Base-by-base conservation (phyloP, 2,888 invertebrate genomes). In the Empis stercorea region DNA sequence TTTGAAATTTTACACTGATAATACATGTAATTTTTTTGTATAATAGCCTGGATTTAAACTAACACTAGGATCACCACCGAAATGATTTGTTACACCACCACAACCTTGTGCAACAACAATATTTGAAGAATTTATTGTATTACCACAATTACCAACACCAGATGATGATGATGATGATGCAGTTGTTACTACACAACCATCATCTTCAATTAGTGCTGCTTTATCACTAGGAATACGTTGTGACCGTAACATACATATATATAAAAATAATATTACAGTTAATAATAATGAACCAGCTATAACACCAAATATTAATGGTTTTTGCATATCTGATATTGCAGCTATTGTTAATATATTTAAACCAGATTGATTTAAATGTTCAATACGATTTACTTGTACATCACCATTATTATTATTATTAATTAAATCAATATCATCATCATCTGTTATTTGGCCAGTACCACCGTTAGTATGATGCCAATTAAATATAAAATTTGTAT, bases 251-350 rank as follows among this genome's bases (percentile, higher is more conserved):
- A 58, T 48, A 47, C 58, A 58, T 7, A 57, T 46, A 46, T 58
- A 59, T 30, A 57, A 50, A 13, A 57, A 46, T 3, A 61, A 48
- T 36, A 62, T 51, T 14, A 60, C 34, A 30, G 55, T 52, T 16
- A 62, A 48, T 46, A 61, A 49, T 27, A 59, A 46, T 7, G 56
- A 57, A 23, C 59, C 61, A 15, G 58, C 57, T 15, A 58, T 52
- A 48, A 60, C 53, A 23, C 61, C 61, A 47, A 59, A 59, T 13
- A 61, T 48, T 16, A 62, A 47, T 9, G 62, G 61, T 36, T 57
- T 59, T 20, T 61, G 61, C 47, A 60, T 54, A 47, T 60, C 58
- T 15, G 57, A 56, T 6, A 61, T 44, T 2, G 57, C 50, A 1
- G 57, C 55, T 15, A 58, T 55, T 34, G 55, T 49, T 5, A 61